phyloP scores from a whole-genome alignment of 2,888 invertebrate genomes.

The Julus scandinavius region DNA sequence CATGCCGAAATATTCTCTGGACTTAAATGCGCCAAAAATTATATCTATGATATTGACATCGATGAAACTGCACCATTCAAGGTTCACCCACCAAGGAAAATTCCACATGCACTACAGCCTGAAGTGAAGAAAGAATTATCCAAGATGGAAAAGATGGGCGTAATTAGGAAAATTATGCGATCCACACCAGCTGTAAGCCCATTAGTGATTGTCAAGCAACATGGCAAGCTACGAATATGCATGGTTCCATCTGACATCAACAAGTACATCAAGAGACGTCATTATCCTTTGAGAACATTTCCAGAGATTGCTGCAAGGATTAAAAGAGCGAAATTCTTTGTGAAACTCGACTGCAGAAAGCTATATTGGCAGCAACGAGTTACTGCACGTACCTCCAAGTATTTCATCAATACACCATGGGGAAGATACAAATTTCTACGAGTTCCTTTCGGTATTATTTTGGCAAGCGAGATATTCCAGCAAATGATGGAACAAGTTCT shows the following conservation, averaged over 20 bases:
- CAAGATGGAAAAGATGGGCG: background rate
- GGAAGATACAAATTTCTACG: constrained; percentile 26
- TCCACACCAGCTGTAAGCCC: constrained; percentile 4
- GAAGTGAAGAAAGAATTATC: background rate
- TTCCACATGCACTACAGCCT: background rate
- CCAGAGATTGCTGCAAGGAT: background rate
- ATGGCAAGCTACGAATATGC: background rate
- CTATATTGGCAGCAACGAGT: constrained; percentile 26
- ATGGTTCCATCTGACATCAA: constrained; percentile 20
- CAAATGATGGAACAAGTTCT: constrained; percentile 47
- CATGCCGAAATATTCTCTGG: background rate
- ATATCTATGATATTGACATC: background rate
- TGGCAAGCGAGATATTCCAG: constrained; percentile 3
- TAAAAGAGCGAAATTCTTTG: background rate
- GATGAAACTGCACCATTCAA: background rate
- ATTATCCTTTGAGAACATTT: constrained; percentile 14
- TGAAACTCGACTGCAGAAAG: background rate
- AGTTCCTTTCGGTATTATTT: background rate
- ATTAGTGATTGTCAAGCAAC: background rate
- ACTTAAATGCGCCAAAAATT: background rate
- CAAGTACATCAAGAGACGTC: background rate
- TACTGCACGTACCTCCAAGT: background rate
- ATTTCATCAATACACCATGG: background rate
- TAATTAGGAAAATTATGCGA: background rate
- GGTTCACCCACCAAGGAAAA: background rate